Base-by-base conservation (phyloP, 2,113 vertebrate species). In the Condylura cristata region DNA sequence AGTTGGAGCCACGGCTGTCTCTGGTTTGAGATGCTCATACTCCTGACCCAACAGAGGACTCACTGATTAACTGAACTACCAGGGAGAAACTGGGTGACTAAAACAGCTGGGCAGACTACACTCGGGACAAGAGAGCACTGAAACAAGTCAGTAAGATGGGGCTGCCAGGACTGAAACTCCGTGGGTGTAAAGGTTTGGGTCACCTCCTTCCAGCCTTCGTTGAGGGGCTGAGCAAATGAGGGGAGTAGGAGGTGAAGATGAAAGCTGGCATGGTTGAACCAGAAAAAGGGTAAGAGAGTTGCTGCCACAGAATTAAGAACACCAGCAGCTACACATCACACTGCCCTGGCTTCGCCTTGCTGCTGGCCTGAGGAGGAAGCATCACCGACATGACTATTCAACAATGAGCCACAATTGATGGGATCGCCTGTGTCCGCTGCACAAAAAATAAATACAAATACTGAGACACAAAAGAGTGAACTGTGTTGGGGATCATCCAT, bases 201-300 rank as follows among this genome's bases (percentile, higher is more conserved):
- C 20, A 9, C 32, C 13, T 0, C 3, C 18, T n/a, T 34, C 61
- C 37, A 82, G 32, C 2, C 39, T 22, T 5, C 17, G 60, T 26
- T 44, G 16, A 65, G 83, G 34, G 44, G 10, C 9, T 76, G 46
- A 75, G 6, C 61, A 68, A 68, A 3, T 28, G 17, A 26, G 3
- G 10, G 28, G 16, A 46, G 8, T 14, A 28, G 0, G 0, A 12
- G 63, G 3, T 8, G 10, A 12, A 17, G 5, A 28, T 56, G 70
- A 5, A 34, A 30, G 39, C 11, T 48, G 11, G 46, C 11, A 12
- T 48, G 46, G 46, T 12, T 12, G 13, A 8, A 48, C 11, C 46
- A 48, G 46, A 48, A 48, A 12, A 8, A 12, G 46, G 11, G 7
- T 48, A 22, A 79, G 37, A 30, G 1, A 78, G 37, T 8, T 58